Evolutionary conservation across 2,888 invertebrate species (phyloP), one percentile per base, ranked within the genome.

Genomic region (Cylloceria caligata): DNA sequence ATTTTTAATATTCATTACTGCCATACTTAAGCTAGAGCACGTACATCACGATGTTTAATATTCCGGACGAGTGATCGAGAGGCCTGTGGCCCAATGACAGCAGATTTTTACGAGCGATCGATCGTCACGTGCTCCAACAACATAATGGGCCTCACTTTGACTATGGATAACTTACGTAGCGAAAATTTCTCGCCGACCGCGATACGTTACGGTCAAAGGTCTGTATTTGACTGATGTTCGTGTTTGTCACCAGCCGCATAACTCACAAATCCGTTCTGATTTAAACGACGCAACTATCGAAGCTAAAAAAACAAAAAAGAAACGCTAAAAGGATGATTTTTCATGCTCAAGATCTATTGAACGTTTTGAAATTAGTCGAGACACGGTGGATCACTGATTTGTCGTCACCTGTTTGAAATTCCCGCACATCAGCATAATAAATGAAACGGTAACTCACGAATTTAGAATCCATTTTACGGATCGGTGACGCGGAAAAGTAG

Each of bases 141-240:
- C 34, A n/a, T 60, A 60, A 60, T 36, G 19, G 0, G 6, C 5
- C 9, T 0, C 1, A 34, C 52, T 52, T 69, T 11, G 42, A 57
- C 45, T 6, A 13, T n/a, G 64, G 36, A 74, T 74, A 74, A 74
- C 42, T 74, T 65, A 39, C 65, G 52, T 42, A n/a, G 34, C 27
- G 5, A 11, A 45, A 62, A 49, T 49, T 52, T 24, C 21, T 24
- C 4, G 13, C n/a, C n/a, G n/a, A n/a, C n/a, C n/a, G n/a, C n/a
- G n/a, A n/a, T n/a, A n/a, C 11, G 11, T 52, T 24, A 3, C 21
- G 21, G n/a, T 4, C 13, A 42, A 42, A 42, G 39, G 2, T 39
- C 19, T 2, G 21, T 5, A 3, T 21, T 52, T 24, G 24, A 52
- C 24, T 24, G 45, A 45, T 5, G n/a, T 11, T 52, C 24, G 13